Evolutionary conservation across 2,888 invertebrate genomes (phyloP), one percentile per base, ranked within the genome.

Genomic region (Machimus atricapillus): DNA sequence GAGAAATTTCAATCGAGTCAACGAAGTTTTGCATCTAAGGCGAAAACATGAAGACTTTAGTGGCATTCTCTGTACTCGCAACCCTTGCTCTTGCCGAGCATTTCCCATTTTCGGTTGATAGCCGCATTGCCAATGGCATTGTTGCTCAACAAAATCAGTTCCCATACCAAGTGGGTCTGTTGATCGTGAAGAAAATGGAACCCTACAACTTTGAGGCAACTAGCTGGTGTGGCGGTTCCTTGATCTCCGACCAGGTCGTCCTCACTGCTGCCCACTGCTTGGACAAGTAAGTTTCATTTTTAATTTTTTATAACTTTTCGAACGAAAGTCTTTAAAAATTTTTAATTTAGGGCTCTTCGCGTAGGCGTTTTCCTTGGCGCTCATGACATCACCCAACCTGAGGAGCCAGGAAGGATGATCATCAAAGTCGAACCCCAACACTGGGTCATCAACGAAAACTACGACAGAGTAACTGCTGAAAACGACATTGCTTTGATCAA

Each of bases 81-180:
- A 31, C 52, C 16, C 23, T 81, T 31, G 46, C 81, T 27, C 52
- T 81, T 56, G 81, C 31, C 27, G 52, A 81, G 31, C 81, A 34
- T 7, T 34, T 56, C 9, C 81, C 81, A 31, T 81, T 81, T 34
- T 81, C 81, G 12, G 34, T 83, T 34, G 83, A 83, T 2, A 91
- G 91, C 89, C 91, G 92, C 40, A 92, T 92, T 4, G 90, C 92
- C 85, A 92, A 92, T 56, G 92, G 92, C 40, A 90, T 90, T 87
- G 91, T 91, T 19, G 92, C 92, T 8, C 89, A 90, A 87, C 90
- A 90, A 0, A 89, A 91, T 82, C 89, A 90, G 46, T 91, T 92
- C 83, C 92, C 92, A 78, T 92, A 92, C 23, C 83, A 83, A 83
- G 83, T 83, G 19, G 83, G 66, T 12, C 9, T 83, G 1, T 12